A percentile compares a stretch with the other conserved stretches of the same genome.
Conservation (phyloP, 2,113 vertebrate species). For the Tringa solitaria region DNA sequence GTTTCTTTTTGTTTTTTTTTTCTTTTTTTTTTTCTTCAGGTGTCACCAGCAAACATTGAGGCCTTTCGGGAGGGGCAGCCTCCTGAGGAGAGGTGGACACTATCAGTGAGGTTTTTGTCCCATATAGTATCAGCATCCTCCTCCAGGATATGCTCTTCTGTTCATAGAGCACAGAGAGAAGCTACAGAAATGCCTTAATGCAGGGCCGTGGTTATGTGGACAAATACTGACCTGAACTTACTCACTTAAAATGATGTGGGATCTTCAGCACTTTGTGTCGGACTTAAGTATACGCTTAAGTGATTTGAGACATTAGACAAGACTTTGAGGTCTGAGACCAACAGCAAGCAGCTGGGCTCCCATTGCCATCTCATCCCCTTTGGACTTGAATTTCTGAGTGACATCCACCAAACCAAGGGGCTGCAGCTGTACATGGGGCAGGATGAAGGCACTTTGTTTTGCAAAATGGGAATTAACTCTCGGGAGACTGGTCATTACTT, state of each 20-base stretch:
- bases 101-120: background rate
- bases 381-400: background rate
- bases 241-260: background rate
- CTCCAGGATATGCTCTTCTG: background rate
- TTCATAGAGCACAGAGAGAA: background rate
- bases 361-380: background rate
- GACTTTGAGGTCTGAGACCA: background rate
- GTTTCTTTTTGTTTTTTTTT: background rate
- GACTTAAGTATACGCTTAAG: background rate
- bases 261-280: background rate
- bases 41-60: background rate
- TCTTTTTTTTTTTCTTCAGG: background rate
- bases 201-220: background rate
- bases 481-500: background rate
- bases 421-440: background rate
- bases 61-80: background rate
- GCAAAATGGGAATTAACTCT: background rate
- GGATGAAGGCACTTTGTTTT: background rate
- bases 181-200: background rate
- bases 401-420: background rate
- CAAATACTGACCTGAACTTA: background rate
- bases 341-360: background rate
- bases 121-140: background rate
- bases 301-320: background rate
- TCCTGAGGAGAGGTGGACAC: background rate